phyloP scores from a whole-genome alignment of 2,797 vertebrate species.

The Oryzias sinensis region DNA sequence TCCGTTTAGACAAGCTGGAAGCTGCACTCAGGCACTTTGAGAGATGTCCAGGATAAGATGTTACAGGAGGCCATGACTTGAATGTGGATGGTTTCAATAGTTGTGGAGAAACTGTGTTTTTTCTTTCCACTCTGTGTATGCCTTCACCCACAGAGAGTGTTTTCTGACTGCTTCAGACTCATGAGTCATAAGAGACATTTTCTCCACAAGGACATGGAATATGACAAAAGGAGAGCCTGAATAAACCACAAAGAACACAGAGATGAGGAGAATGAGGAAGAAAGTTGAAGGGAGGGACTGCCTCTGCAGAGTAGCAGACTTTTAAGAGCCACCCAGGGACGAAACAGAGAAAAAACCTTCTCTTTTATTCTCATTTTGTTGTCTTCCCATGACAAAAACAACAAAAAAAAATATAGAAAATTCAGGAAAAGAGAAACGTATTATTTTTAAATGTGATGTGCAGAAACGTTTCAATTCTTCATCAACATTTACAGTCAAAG shows the following conservation, averaged over 20 bases:
- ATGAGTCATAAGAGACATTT: slow-evolving; percentile 8
- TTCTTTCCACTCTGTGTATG: too few relatives aligned
- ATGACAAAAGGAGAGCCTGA: slow-evolving; percentile 1
- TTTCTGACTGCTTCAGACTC: too few relatives aligned
- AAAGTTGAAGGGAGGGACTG: slow-evolving; percentile 18
- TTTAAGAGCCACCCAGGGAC: slow-evolving; percentile 46
- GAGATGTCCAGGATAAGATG: slow-evolving; percentile 30
- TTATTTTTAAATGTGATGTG: neutral
- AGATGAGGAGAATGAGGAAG: slow-evolving; percentile 1
- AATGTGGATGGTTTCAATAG: too few relatives aligned
- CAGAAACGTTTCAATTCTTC: slow-evolving; percentile 1
- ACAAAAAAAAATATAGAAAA: neutral
- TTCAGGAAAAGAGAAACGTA: slow-evolving; percentile 1
- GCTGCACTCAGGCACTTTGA: slow-evolving; percentile 21
- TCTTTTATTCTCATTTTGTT: slow-evolving; percentile 63
- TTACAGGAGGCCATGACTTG: slow-evolving; percentile 24
- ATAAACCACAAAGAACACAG: neutral
- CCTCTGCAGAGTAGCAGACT: slow-evolving; percentile 32
- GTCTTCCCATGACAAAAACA: slow-evolving; percentile 62
- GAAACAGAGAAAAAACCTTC: slow-evolving; percentile 43
- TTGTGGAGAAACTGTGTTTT: too few relatives aligned
- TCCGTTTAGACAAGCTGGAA: slow-evolving; percentile 33
- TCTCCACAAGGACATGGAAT: slow-evolving; percentile 19
- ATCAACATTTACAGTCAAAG: too few relatives aligned
- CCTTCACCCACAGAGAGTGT: too few relatives aligned